These are phyloP conservation scores for Pithys albifrons DNA, from an alignment of 2,113 vertebrate species.

Conservation along the genomic window DNA sequence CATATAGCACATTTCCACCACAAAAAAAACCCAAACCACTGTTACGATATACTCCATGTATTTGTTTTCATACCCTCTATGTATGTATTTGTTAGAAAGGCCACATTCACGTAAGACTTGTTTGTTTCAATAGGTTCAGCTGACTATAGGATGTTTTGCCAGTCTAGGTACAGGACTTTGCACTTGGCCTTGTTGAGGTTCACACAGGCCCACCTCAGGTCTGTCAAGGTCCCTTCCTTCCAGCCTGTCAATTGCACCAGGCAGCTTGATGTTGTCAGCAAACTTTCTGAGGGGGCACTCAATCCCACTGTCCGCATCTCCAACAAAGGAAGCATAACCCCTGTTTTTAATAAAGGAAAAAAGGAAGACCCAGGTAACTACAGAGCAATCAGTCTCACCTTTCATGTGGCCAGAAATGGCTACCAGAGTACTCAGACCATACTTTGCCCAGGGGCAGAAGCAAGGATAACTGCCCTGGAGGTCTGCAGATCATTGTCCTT, in stretches of 20 bases:
- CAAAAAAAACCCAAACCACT: background rate
- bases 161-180: too few species aligned
- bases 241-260: fast-evolving
- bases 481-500: background rate
- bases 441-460: background rate
- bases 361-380: background rate
- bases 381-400: background rate
- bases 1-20: background rate
- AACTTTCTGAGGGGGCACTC: too few species aligned
- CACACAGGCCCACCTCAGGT: background rate
- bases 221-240: background rate
- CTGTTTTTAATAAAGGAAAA: background rate
- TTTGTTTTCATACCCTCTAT: background rate
- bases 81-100: background rate
- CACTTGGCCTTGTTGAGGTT: too few species aligned
- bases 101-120: background rate
- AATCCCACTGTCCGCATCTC: background rate
- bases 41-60: background rate
- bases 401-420: background rate
- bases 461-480: background rate
- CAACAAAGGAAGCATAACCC: background rate
- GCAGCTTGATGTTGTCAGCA: background rate
- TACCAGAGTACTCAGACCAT: background rate
- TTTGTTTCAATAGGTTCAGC: background rate
- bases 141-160: background rate